These are phyloP conservation scores for Idaea straminata DNA, from an alignment of 2,888 invertebrate genomes.

Conservation along the genomic window DNA sequence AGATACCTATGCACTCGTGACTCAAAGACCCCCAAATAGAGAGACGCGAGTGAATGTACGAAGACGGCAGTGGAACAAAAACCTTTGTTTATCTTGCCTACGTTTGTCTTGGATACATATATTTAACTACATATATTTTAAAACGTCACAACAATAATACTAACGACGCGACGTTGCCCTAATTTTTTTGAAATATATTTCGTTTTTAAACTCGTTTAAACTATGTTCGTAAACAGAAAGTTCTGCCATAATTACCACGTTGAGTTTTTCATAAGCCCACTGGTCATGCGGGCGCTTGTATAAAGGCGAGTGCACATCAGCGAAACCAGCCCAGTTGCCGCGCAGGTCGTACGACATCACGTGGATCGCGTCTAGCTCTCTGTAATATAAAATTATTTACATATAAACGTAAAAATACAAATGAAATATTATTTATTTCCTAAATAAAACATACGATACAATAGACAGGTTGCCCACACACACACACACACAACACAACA, in stretches of 20 bases:
- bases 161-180: neutral
- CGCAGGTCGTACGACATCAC: constrained; percentile 93
- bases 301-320: constrained; percentile 92
- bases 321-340: constrained; percentile 95
- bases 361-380: constrained; percentile 88
- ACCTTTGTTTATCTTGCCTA: too few relatives aligned
- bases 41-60: too few relatives aligned
- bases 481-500: too few relatives aligned
- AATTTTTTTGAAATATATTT: neutral
- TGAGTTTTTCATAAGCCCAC: constrained; percentile 93
- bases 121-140: too few relatives aligned
- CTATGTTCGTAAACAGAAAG: constrained; percentile 5
- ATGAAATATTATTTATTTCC: too few relatives aligned
- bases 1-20: too few relatives aligned
- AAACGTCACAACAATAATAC: neutral
- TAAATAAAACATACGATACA: too few relatives aligned
- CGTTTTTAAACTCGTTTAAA: neutral
- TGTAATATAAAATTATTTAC: constrained; percentile 45
- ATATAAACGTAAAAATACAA: too few relatives aligned
- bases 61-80: too few relatives aligned
- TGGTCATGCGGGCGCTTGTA: constrained; percentile 93
- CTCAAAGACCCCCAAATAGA: too few relatives aligned
- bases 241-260: constrained; percentile 84
- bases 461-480: too few relatives aligned
- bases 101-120: too few relatives aligned